These are phyloP conservation scores for Limosa lapponica DNA, from an alignment of 2,797 vertebrate genomes.

Conservation along the genomic window DNA sequence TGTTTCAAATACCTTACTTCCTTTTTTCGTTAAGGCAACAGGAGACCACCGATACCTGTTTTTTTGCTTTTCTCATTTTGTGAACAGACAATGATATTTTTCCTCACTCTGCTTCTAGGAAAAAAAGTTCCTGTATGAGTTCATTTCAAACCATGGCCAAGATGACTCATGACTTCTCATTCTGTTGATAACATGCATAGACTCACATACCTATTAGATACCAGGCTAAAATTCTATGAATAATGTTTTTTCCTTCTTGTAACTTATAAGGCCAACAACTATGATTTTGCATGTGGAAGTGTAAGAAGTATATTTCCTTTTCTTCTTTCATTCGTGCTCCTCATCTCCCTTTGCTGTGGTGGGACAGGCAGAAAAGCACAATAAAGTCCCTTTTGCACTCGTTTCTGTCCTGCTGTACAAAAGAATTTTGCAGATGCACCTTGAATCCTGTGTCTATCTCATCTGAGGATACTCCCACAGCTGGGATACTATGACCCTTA, in stretches of 20 bases:
- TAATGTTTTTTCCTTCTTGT: background rate
- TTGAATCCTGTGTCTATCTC: background rate
- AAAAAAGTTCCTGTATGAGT: background rate
- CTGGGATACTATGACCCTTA: background rate
- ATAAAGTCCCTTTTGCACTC: background rate
- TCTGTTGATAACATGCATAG: background rate
- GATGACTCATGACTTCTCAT: background rate
- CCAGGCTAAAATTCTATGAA: background rate
- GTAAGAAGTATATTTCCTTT: background rate
- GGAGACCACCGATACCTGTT: background rate
- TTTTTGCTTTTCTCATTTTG: background rate
- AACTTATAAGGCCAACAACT: background rate
- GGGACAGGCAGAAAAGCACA: background rate
- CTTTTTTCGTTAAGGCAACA: background rate
- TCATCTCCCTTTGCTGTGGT: background rate
- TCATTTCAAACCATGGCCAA: background rate
- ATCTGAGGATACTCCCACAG: background rate
- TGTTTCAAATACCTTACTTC: background rate
- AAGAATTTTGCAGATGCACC: background rate
- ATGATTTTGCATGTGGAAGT: background rate
- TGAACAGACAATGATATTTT: background rate
- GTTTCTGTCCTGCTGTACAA: background rate
- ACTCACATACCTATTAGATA: background rate
- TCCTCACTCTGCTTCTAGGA: background rate
- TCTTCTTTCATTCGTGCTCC: background rate